A percentile compares a stretch with the other conserved stretches of the same genome.
Evolutionary conservation across 2,888 invertebrate species (phyloP).

Genomic region (Thecophora atra): DNA sequence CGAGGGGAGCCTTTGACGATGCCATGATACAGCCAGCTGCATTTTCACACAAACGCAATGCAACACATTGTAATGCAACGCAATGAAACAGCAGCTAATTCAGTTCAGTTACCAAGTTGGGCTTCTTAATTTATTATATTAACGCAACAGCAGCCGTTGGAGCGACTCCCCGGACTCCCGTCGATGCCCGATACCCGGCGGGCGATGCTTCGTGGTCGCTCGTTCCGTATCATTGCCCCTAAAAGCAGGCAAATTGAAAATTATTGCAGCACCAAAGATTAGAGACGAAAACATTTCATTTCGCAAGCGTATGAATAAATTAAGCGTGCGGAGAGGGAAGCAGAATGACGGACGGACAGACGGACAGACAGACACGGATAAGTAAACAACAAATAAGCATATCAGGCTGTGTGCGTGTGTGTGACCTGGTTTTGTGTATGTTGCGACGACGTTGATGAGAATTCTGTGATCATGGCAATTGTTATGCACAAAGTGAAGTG

Average conservation of each 20-base stretch:
- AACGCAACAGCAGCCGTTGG: conserved; percentile 23
- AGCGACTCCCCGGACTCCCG: not conserved
- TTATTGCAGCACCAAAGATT: conserved; percentile 33
- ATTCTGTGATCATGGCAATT: not conserved
- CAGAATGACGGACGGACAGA: not conserved
- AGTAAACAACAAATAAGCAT: not conserved
- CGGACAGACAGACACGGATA: conserved; percentile 6
- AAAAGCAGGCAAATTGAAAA: conserved; percentile 39
- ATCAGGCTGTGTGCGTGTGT: conserved; percentile 8
- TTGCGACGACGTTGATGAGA: not conserved
- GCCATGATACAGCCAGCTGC: not conserved
- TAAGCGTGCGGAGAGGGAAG: conserved; percentile 23
- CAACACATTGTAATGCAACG: conserved; percentile 4
- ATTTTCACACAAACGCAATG: conserved; percentile 25
- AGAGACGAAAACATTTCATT: conserved; percentile 36
- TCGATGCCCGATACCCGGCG: too few species aligned
- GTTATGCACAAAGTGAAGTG: not conserved
- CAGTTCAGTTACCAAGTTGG: conserved; percentile 29
- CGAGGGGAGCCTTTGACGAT: not conserved
- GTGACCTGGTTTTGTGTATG: not conserved
- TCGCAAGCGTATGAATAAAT: conserved; percentile 35
- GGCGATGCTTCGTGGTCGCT: not conserved
- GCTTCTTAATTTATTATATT: conserved; percentile 34
- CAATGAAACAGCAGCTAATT: conserved; percentile 20
- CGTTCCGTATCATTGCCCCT: conserved; percentile 29